Base-by-base conservation (phyloP, 1,140 invertebrate genomes). In the Ectropis grisescens region DNA sequence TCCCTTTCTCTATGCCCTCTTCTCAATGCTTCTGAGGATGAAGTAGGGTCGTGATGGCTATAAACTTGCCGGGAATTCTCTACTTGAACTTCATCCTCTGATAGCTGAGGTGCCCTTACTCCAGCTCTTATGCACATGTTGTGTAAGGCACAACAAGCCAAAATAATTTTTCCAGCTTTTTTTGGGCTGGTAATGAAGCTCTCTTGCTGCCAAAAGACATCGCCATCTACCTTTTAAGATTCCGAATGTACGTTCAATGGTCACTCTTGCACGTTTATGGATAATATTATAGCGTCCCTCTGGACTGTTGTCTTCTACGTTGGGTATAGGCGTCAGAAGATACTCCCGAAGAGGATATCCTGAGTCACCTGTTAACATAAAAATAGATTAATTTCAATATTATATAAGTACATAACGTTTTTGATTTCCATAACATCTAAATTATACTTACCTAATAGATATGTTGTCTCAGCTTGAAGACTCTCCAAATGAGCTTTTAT, bases 101-200 rank as follows among this genome's bases (percentile, higher is more conserved):
- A 4, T 8, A 19, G 8, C 16, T 19, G 3, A 3, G 16, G 16
- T 4, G 16, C 16, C 3, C 16, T 19, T 8, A 19, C 16, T 19
- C 16, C 16, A 19, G 16, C 16, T 8, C 16, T 19, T 19, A 19
- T 19, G 16, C 16, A 19, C 16, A 19, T 19, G 10, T 32, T 32
- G 11, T 32, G 30, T 11, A 32, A 15, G 5, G 22, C 30, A 32
- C 30, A 32, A 11, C 30, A 32, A 9, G 30, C 30, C 11, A 32
- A 19, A n/a, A 6, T 36, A 13, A 36, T 27, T 36, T 28, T 36
- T 7, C 22, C 13, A 9, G 22, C 32, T 25, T n/a, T 12, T 12
- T 26, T 9, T 13, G 32, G 24, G n/a, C 8, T 13, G 9, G 8
- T 29, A 29, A 11, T 29, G 15, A 9, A 32, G 30, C 19, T 16